Evolutionary conservation across 92 coral and sea anemone genomes (phyloP), one percentile per base, ranked within the genome.

Genomic region (Blastomussa wellsi): DNA sequence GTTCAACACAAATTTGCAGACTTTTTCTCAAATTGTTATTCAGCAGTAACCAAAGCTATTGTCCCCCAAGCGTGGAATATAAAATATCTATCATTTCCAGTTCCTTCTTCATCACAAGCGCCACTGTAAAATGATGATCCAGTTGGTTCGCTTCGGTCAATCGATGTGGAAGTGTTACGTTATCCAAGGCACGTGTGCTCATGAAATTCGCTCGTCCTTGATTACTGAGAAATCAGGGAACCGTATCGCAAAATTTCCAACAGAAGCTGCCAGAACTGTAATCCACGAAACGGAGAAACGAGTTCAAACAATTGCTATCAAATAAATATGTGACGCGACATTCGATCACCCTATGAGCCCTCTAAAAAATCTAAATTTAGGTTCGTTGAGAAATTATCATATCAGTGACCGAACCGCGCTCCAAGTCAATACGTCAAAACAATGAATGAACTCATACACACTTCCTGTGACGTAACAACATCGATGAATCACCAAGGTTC

Each of bases 401-500:
- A 92, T 86, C 85, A 53, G 88, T 51, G 83, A 76, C 47, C 83
- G 83, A 85, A 68, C 80, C 88, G 88, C 87, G 69, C 60, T 67
- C 80, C 83, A 83, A 89, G 78, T 68, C 69, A 82, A 82, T 82
- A 76, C 93, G 95, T 89, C 97, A 93, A 93, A 91, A 94, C 95
- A 92, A 94, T 85, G 86, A 87, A 78, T 85, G 91, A 93, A 93
- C 91, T 94, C 95, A 90, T 91, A 90, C 93, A 88, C 87, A 88
- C 92, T 89, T 86, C 95, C 95, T 82, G 88, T 92, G 95, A 94
- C 98, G 95, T 92, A 96, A 90, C 86, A 67, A 33, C 84, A 74
- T 77, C 79, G 75, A 65, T 70, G 75, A 66, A 85, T 75, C 69
- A 37, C 51, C 52, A 52, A 82, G n/a, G 55, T 49, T 29, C 42